A percentile compares a stretch with the other conserved stretches of the same genome.
Conservation (phyloP, 2,797 vertebrate species). For the Pangasius krempfi region DNA sequence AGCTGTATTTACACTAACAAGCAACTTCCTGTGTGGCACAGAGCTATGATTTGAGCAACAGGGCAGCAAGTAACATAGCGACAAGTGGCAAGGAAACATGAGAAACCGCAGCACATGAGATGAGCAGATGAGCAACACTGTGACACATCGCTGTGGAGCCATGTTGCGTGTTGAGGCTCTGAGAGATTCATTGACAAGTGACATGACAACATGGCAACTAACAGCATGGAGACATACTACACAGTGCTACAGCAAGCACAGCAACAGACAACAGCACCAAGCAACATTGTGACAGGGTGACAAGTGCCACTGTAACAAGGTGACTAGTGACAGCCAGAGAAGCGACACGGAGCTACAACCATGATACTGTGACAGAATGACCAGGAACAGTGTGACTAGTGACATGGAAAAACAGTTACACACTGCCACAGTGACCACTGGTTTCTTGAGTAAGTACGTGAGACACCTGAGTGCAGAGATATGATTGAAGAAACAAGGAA, state of each 20-base stretch:
- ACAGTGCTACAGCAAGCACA: neutral
- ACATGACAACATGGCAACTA: neutral
- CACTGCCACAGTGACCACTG: neutral
- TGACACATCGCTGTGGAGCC: slow-evolving; percentile 13
- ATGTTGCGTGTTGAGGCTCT: slow-evolving; percentile 8
- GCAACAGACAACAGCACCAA: neutral
- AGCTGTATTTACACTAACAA: slow-evolving; percentile 8
- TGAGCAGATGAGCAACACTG: slow-evolving; percentile 4
- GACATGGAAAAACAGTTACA: neutral
- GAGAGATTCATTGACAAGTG: neutral
- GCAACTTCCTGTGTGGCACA: neutral
- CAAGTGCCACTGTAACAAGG: neutral
- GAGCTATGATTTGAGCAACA: neutral
- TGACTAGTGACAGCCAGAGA: neutral
- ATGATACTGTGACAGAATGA: neutral
- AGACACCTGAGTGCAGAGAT: neutral
- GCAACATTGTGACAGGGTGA: neutral
- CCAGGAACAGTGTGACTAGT: neutral
- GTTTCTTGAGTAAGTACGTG: neutral
- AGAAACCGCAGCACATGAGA: neutral
- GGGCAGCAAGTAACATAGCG: too few species aligned
- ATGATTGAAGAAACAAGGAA: neutral
- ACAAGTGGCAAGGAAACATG: neutral
- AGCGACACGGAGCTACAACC: neutral
- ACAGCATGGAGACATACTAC: neutral